These are phyloP conservation scores for Tiaroga cobitis DNA, from an alignment of 2,797 vertebrate species.

Conservation along the genomic window DNA sequence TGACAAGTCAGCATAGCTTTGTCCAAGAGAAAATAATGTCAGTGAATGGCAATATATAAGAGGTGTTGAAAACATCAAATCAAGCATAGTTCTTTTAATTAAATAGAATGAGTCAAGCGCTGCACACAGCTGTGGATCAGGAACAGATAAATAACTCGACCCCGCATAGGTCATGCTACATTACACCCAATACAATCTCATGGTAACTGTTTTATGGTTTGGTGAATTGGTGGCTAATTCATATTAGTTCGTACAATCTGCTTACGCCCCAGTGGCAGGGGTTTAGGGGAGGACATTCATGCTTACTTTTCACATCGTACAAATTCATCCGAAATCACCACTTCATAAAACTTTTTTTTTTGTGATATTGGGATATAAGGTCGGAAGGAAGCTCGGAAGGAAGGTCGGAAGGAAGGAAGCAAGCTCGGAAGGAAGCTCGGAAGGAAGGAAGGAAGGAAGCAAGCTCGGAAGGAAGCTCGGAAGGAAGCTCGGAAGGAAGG, in stretches of 20 bases:
- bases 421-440: background rate
- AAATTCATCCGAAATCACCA: background rate
- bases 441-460: background rate
- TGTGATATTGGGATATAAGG: background rate
- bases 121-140: slow-evolving; percentile 16
- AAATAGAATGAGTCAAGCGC: slow-evolving; percentile 16
- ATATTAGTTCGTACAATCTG: background rate
- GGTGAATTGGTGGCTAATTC: background rate
- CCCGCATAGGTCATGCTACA: background rate
- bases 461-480: background rate
- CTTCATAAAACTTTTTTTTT: background rate
- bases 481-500: no score
- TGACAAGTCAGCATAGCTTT: background rate
- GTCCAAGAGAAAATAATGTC: background rate
- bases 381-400: background rate
- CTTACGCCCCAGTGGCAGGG: background rate
- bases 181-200: background rate
- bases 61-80: background rate
- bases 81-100: slow-evolving; percentile 1
- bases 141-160: background rate
- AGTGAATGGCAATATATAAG: background rate
- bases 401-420: background rate
- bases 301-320: background rate
- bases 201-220: background rate
- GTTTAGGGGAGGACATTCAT: background rate